Base-by-base conservation (phyloP, 2,888 invertebrate genomes). In the Cephus pygmeus region DNA sequence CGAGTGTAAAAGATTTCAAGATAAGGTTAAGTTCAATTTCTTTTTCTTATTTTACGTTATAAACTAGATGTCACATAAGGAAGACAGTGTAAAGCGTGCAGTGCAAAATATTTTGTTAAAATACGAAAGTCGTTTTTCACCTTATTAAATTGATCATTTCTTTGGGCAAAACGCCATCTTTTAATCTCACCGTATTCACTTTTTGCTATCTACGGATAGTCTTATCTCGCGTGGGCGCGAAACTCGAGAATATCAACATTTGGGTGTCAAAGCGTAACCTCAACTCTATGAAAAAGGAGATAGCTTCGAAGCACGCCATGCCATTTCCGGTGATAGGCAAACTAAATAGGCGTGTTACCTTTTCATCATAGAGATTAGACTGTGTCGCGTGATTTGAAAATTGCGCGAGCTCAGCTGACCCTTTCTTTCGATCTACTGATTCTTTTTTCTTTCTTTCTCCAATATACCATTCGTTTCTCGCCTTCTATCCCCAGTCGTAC, bases 261-360 rank as follows among this genome's bases (percentile, higher is more conserved):
- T 56, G 56, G 23, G 56, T 56, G 56, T 56, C 56, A 56, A 56
- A 56, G 56, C 56, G 56, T 56, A 56, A 56, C 56, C 56, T 56
- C 15, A 15, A 15, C 40, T 40, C 40, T 40, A 40, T 15, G 40
- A 15, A 15, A 40, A 15, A 6, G 40, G 40, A 33, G 71, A 71
- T 31, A 71, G 30, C 31, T 71, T 71, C 71, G 23, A 30, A 71
- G 30, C 71, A 71, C 71, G 71, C 71, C 30, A 71, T 33, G 71
- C 33, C 71, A 71, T n/a, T 71, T 71, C 71, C 71, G 71, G 33
- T 34, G 77, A 77, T 75, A 77, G 75, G n/a, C 69, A 75, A 77
- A 75, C 77, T 56, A 75, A 77, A 75, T 77, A 9, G 23, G 34
- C 71, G 75, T 56, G 75, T 77, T 75, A 75, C 75, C 75, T 73